These are phyloP conservation scores for Caiman crocodilus DNA, from an alignment of 2,797 vertebrate species.

Conservation along the genomic window DNA sequence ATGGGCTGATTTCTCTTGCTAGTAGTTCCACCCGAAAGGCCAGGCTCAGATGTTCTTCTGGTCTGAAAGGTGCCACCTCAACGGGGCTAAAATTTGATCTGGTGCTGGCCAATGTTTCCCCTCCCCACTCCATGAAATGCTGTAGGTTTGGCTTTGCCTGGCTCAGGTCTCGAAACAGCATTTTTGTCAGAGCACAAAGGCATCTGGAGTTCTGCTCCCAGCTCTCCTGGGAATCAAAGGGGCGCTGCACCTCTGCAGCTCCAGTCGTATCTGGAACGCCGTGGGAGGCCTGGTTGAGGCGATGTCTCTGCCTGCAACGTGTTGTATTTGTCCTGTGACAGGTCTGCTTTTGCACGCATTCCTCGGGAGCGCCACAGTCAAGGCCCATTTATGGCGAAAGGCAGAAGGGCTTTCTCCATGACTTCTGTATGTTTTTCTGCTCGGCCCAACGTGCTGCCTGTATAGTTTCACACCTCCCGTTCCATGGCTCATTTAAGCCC, in stretches of 20 bases:
- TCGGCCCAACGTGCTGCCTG: background rate
- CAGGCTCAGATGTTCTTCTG: background rate
- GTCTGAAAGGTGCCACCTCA: background rate
- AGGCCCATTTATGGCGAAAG: background rate
- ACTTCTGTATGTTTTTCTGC: background rate
- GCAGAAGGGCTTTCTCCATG: background rate
- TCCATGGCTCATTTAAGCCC: accelerated
- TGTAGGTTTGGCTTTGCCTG: background rate
- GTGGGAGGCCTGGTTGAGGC: background rate
- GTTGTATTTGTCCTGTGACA: background rate
- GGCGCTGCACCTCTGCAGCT: background rate
- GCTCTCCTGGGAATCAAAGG: background rate
- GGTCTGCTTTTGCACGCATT: background rate
- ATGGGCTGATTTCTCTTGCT: background rate
- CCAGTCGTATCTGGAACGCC: background rate
- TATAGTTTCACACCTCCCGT: background rate
- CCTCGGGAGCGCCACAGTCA: background rate
- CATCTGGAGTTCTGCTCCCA: conserved; percentile 1
- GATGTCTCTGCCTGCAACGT: background rate
- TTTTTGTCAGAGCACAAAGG: background rate
- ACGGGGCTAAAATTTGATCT: background rate
- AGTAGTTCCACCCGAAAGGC: background rate
- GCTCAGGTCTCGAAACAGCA: background rate
- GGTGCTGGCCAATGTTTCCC: background rate
- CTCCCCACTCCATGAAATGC: background rate